These are phyloP conservation scores for Colaptes auratus DNA, from an alignment of 2,113 vertebrate genomes.

Conservation along the genomic window DNA sequence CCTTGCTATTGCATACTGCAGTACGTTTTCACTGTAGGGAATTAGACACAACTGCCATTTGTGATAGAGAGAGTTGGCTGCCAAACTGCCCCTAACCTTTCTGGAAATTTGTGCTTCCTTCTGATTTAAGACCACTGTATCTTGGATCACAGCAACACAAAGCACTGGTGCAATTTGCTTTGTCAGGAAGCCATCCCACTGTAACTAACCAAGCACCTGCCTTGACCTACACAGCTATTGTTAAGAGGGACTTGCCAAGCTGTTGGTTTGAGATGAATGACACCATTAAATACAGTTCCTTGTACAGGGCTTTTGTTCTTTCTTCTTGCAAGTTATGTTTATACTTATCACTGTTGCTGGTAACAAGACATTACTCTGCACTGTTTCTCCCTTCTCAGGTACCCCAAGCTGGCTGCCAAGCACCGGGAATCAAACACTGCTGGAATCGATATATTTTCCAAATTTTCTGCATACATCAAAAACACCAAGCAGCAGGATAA, in stretches of 20 bases:
- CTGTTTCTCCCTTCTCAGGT: constrained; percentile 75
- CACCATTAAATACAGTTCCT: neutral
- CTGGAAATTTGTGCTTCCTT: constrained; percentile 10
- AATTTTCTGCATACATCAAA: constrained; percentile 95
- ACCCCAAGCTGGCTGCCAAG: constrained; percentile 88
- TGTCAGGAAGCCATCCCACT: neutral
- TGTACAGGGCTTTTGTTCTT: neutral
- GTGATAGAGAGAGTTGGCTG: neutral
- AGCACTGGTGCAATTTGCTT: neutral
- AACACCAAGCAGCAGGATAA: constrained; percentile 89
- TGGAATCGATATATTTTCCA: constrained; percentile 94
- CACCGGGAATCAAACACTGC: constrained; percentile 90
- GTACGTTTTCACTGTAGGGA: neutral
- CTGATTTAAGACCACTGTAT: constrained; percentile 1
- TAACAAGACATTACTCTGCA: neutral
- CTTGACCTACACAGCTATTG: neutral
- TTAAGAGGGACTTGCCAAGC: neutral
- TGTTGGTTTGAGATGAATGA: neutral
- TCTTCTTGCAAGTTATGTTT: neutral
- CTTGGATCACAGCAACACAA: neutral
- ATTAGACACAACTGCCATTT: neutral
- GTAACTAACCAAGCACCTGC: neutral
- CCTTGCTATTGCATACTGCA: neutral
- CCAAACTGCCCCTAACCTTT: neutral
- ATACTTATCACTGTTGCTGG: neutral